These are phyloP conservation scores for Eudemis profundana DNA, from an alignment of 2,888 invertebrate genomes.

Conservation along the genomic window DNA sequence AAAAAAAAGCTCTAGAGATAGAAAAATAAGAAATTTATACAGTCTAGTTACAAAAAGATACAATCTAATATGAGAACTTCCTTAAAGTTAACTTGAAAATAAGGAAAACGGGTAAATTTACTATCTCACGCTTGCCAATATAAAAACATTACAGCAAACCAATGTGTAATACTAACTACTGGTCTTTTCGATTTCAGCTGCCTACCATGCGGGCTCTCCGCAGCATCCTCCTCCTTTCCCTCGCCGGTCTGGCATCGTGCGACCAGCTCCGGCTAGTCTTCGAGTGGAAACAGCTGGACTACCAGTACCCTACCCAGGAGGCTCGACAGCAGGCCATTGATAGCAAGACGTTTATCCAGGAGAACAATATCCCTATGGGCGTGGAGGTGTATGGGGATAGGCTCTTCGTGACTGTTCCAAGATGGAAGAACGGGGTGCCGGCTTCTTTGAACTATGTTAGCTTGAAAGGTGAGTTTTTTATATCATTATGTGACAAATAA, in stretches of 20 bases:
- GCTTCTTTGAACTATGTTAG: conserved; percentile 90
- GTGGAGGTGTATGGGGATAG: conserved; percentile 88
- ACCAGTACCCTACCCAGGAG: conserved; percentile 85
- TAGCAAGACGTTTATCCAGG: conserved; percentile 86
- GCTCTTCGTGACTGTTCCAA: conserved; percentile 90
- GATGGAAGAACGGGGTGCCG: conserved; percentile 91
- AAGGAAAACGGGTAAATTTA: too few species aligned
- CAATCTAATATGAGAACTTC: too few species aligned
- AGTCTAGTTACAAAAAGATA: too few species aligned
- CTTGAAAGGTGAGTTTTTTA: conserved; percentile 85
- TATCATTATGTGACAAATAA: too few species aligned
- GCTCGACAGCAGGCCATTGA: conserved; percentile 86
- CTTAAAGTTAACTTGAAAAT: too few species aligned
- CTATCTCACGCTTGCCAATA: too few species aligned
- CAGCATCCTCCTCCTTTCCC: conserved; percentile 68
- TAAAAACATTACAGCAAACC: too few species aligned
- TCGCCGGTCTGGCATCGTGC: conserved; percentile 79
- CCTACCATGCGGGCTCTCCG: conserved; percentile 67
- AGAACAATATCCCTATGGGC: conserved; percentile 90
- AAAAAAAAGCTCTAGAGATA: too few species aligned
- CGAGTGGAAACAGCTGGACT: conserved; percentile 91
- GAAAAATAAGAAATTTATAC: too few species aligned
- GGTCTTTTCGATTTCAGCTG: conserved; percentile 56
- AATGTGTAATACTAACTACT: background rate
- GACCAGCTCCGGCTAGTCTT: conserved; percentile 89